phyloP scores from a whole-genome alignment of 2,888 invertebrate genomes.

The Glyphotaelius pellucidus region DNA sequence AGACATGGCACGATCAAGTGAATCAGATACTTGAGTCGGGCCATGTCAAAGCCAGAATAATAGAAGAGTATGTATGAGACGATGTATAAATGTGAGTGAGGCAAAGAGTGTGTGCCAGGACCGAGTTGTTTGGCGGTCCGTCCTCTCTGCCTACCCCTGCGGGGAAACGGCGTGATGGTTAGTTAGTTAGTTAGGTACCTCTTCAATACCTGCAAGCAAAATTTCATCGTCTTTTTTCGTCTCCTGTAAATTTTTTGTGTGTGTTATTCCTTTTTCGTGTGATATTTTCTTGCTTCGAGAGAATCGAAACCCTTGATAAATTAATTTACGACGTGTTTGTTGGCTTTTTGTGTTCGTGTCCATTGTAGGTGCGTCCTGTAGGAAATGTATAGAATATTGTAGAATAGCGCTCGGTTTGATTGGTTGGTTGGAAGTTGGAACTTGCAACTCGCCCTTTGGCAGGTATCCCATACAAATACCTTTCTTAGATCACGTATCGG shows the following conservation, averaged over 20 bases:
- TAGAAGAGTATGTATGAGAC: no score
- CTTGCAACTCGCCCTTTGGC: constrained; percentile 37
- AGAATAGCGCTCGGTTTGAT: not conserved
- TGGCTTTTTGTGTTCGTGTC: not conserved
- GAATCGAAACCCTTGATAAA: not conserved
- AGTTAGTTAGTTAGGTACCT: no score
- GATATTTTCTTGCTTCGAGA: not conserved
- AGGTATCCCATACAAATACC: constrained; percentile 37
- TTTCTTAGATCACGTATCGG: constrained; percentile 33
- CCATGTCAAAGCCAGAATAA: no score
- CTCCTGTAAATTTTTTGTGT: not conserved
- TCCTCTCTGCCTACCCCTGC: no score
- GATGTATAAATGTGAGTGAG: no score
- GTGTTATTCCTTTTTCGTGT: not conserved
- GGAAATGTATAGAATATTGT: constrained; percentile 14
- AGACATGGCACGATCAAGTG: no score
- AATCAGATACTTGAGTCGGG: no score
- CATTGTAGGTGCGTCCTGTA: constrained; percentile 22
- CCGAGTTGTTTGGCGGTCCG: no score
- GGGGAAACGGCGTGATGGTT: no score
- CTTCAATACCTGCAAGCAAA: not conserved
- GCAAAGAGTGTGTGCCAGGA: no score
- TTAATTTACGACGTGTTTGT: not conserved
- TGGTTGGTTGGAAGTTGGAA: constrained; percentile 1
- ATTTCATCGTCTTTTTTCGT: not conserved